phyloP scores from a whole-genome alignment of 2,888 invertebrate genomes.

The Allygus modestus region DNA sequence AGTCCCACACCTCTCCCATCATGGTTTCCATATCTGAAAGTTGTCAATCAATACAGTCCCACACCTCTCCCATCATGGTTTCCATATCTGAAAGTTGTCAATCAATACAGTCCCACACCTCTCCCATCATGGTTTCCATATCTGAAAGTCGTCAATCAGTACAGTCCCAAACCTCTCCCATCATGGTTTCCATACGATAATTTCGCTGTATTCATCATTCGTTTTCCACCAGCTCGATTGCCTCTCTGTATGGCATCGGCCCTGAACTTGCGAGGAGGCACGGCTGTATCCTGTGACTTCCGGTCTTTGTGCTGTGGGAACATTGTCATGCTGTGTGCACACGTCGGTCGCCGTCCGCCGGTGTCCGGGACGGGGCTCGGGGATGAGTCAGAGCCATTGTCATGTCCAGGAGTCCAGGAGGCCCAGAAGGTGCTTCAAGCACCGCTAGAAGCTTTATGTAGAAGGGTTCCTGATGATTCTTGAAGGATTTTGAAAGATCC shows the following conservation, averaged over 20 bases:
- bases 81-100: too few species aligned
- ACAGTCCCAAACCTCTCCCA: too few species aligned
- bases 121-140: too few species aligned
- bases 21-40: too few species aligned
- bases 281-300: constrained; percentile 2
- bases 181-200: too few species aligned
- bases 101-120: too few species aligned
- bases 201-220: not conserved
- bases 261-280: not conserved
- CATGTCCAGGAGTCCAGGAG: not conserved
- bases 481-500: too few species aligned
- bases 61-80: too few species aligned
- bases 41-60: too few species aligned
- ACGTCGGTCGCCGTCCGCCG: not conserved
- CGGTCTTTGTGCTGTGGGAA: constrained; percentile 47
- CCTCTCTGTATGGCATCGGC: not conserved
- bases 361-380: constrained; percentile 20
- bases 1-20: too few species aligned
- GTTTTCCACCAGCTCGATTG: constrained; percentile 9
- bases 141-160: too few species aligned
- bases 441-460: not conserved
- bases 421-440: not conserved
- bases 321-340: constrained; percentile 34
- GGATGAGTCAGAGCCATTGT: constrained; percentile 6
- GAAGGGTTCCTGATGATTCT: too few species aligned